A percentile compares a stretch with the other conserved stretches of the same genome.
These are phyloP conservation scores for Calameuta filiformis DNA, from an alignment of 2,888 invertebrate genomes.

Conservation along the genomic window DNA sequence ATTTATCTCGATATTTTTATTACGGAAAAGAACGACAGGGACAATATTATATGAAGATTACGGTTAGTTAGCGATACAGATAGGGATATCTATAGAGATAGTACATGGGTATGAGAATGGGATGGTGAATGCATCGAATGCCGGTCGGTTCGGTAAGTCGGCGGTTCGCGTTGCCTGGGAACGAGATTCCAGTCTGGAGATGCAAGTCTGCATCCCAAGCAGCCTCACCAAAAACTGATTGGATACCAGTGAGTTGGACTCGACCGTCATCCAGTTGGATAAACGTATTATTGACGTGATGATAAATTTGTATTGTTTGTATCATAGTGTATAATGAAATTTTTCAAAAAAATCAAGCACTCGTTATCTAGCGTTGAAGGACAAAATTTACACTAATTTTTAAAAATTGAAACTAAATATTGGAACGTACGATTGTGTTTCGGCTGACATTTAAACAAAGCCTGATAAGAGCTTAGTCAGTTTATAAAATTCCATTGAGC, in stretches of 20 bases:
- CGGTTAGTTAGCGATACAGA: not conserved
- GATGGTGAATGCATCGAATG: not conserved
- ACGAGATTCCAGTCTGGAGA: slow-evolving; percentile 36
- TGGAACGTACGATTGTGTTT: not conserved
- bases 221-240: slow-evolving; percentile 39
- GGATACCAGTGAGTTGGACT: slow-evolving; percentile 8
- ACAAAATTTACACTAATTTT: too few relatives aligned
- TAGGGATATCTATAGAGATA: not conserved
- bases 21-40: not conserved
- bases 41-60: not conserved
- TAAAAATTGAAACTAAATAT: not conserved
- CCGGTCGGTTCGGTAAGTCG: not conserved
- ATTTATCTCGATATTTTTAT: not conserved
- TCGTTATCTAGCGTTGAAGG: not conserved
- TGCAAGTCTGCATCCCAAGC: slow-evolving; percentile 39
- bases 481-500: not conserved
- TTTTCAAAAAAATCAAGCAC: not conserved
- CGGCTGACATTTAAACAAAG: not conserved
- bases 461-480: not conserved
- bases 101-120: not conserved
- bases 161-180: slow-evolving; percentile 33
- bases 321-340: not conserved
- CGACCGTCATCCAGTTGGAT: not conserved
- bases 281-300: not conserved
- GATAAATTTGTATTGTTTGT: not conserved